Percentiles rank a stretch among this genome's conserved stretches.
Conservation (phyloP, 1,140 invertebrate genomes). For the Coenobita brevimanus region DNA sequence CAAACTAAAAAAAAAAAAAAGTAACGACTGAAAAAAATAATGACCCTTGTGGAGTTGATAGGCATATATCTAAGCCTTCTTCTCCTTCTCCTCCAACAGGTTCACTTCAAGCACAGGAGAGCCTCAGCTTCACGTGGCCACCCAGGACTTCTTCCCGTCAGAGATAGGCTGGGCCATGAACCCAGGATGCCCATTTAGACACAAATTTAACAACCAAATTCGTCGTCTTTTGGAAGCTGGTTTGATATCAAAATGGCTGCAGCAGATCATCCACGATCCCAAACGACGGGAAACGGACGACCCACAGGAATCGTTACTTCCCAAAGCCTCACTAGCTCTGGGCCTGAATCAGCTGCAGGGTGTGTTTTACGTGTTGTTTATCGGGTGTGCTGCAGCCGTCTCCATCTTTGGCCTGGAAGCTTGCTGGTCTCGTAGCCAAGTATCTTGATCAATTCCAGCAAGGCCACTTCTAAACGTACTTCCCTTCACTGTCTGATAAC, state of each 20-base stretch:
- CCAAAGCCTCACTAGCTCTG: not conserved
- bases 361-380: conserved; percentile 16
- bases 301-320: not conserved
- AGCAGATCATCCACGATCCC: conserved; percentile 53
- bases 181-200: conserved; percentile 43
- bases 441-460: no score
- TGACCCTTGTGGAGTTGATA: no score
- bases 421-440: no score
- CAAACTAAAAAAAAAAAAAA: no score
- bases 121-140: conserved; percentile 51
- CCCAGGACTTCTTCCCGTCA: conserved; percentile 51
- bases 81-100: no score
- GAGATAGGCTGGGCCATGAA: conserved; percentile 60
- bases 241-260: conserved; percentile 44
- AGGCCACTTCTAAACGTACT: no score
- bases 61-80: no score
- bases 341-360: conserved; percentile 40
- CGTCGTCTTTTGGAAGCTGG: conserved; percentile 44
- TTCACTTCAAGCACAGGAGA: conserved; percentile 51
- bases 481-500: no score
- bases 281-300: conserved; percentile 11
- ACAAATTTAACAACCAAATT: conserved; percentile 45
- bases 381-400: not conserved
- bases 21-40: no score
- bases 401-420: conserved; percentile 7